Base-by-base conservation (phyloP, 2,888 invertebrate species). In the Oligia fasciuncula region DNA sequence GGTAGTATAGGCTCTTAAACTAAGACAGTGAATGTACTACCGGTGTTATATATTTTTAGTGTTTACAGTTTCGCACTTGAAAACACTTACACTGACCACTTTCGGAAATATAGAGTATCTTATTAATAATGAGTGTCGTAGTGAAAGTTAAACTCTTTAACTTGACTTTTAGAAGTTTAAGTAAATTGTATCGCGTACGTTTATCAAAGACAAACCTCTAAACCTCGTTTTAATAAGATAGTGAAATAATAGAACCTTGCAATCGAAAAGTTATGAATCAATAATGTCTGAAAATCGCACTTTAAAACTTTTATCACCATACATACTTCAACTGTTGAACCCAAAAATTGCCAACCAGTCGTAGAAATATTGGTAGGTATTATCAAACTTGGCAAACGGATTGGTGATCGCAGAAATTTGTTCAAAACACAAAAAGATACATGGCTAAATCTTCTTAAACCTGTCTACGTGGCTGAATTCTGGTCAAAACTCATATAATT, bases 371-470 rank as follows among this genome's bases (percentile, higher is more conserved):
- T n/a, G n/a, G 11, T 35, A 13, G n/a, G 11, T n/a, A 13, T 19
- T 43, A 29, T 14, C 11, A 35, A 62, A 46, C 62, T 51, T 79
- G 46, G 29, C 54, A 70, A 79, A 79, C 35, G 8, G 35, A 79
- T 57, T 17, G 17, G 57, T 29, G 23, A 43, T 13, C 17, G 29
- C 17, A 57, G 17, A 23, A 19, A 23, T 46, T 46, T 46, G 11
- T 73, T 35, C n/a, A 29, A 35, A 13, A 40, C 23, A 40, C 77
- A 29, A 14, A 60, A 19, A 29, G 5, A 43, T 35, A 19, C 6
- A 49, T 29, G 19, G 19, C 46, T n/a, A 46, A 68, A 68, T 51
- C 35, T 29, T 62, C 17, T 62, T 62, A 8, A 62, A 63, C 8
- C 17, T 65, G 35, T 35, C 35, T 35, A 35, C 35, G 17, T 62